These are phyloP conservation scores for Nothoprocta perdicaria DNA, from an alignment of 2,113 vertebrate genomes.

Conservation along the genomic window DNA sequence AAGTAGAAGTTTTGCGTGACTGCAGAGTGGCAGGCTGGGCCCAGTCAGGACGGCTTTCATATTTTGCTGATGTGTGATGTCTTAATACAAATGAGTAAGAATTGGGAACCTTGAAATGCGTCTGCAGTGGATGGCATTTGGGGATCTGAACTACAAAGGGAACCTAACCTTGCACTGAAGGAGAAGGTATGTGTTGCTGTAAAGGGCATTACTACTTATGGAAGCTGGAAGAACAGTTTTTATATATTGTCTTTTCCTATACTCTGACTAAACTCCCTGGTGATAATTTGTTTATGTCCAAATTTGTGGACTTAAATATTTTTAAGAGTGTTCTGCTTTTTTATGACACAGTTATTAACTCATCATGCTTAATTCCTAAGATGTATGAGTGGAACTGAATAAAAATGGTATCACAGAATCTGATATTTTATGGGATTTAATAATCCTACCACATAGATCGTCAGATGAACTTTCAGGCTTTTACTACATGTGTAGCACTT, in stretches of 20 bases:
- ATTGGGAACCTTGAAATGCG: not conserved
- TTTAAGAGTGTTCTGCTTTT: not conserved
- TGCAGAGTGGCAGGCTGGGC: not conserved
- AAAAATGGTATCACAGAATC: not conserved
- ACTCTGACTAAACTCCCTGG: not conserved
- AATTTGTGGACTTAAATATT: not conserved
- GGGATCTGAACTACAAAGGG: not conserved
- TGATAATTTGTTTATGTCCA: not conserved
- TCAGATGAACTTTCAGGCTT: not conserved
- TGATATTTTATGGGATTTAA: not conserved
- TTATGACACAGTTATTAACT: not conserved
- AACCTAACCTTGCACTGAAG: not conserved
- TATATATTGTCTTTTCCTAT: not conserved
- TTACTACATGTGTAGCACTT: not conserved
- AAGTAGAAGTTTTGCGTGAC: not conserved
- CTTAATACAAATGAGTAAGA: not conserved
- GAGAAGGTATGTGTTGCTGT: not conserved
- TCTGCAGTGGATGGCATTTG: not conserved
- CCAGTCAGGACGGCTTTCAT: not conserved
- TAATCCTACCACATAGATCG: not conserved
- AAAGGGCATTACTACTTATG: not conserved
- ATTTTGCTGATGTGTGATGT: not conserved
- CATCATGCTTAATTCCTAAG: not conserved
- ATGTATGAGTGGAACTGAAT: not conserved
- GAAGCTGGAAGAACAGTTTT: not conserved